These are phyloP conservation scores for Trididemnum nubilum DNA, from an alignment of 23 tunicate species.

Conservation along the genomic window DNA sequence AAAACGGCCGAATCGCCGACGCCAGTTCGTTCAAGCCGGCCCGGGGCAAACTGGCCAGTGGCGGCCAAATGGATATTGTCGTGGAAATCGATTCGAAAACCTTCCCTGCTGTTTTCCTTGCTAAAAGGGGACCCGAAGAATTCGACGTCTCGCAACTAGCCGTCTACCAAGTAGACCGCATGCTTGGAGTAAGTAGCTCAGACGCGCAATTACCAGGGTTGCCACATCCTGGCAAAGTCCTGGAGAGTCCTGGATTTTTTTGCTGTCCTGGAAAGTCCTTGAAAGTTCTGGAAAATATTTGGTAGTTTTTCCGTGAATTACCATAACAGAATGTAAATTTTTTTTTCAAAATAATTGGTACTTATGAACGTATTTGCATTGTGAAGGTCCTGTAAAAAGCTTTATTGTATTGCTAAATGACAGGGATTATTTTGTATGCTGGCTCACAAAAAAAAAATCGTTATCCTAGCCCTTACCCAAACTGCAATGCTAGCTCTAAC, in stretches of 20 bases:
- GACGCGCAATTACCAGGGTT: too few species aligned
- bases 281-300: too few species aligned
- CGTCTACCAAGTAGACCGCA: constrained; percentile 68
- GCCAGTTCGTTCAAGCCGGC: constrained; percentile 78
- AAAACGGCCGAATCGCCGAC: constrained; percentile 47
- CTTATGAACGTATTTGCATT: neutral
- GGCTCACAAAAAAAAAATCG: too few species aligned
- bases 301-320: too few species aligned
- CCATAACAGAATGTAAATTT: neutral
- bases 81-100: constrained; percentile 8
- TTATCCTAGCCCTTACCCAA: too few species aligned
- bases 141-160: constrained; percentile 68
- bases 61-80: constrained; percentile 79
- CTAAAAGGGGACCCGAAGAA: constrained; percentile 87
- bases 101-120: constrained; percentile 57
- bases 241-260: too few species aligned
- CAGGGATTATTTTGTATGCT: too few species aligned
- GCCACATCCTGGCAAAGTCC: too few species aligned
- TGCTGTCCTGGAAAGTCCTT: too few species aligned
- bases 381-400: neutral
- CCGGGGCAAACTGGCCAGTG: constrained; percentile 77
- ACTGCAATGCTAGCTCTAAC: too few species aligned
- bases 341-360: neutral
- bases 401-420: too few species aligned
- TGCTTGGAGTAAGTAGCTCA: constrained; percentile 63